Base-by-base conservation (phyloP, 2,888 invertebrate genomes). In the Helicoverpa assulta region DNA sequence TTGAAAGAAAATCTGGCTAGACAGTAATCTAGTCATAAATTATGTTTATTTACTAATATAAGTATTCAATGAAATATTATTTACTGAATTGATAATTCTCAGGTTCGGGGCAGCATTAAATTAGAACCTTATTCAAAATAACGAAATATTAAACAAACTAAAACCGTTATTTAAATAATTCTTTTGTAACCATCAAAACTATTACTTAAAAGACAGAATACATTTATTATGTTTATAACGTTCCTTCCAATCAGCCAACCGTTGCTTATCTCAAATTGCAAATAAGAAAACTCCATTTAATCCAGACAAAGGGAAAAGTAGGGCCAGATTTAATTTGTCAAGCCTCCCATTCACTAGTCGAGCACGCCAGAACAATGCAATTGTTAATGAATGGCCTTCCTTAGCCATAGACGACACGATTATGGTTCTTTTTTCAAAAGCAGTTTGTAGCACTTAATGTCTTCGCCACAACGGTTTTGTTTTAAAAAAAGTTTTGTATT, bases 281-380 rank as follows among this genome's bases (percentile, higher is more conserved):
- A 85, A 83, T 84, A 71, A 78, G 77, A 80, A 83, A 84, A 86
- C 61, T 77, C 78, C 76, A 82, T 86, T 84, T 83, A 74, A 75
- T 73, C 58, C 57, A 71, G 56, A 86, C 86, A 86, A 86, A 66
- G 68, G 72, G 14, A 55, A 79, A 78, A 81, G 79, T 76, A 77
- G 33, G 70, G 73, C 73, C 26, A 82, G 81, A 82, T 86, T 86
- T 81, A 85, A 87, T 87, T 87, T 86, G 87, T 86, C 83, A 81
- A 73, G 59, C 73, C 29, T 52, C 62, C 81, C 74, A 82, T 83
- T 82, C 80, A 74, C 61, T 53, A 53, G 47, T 51, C 51, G 57
- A 76, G 67, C 65, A 70, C 53, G 57, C 72, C 60, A 73, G 80
- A 80, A 87, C 83, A 85, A 85, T 80, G 58, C 66, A 71, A 66